These are phyloP conservation scores for Bombus haemorrhoidalis DNA, from an alignment of 1,140 invertebrate genomes.

Conservation along the genomic window DNA sequence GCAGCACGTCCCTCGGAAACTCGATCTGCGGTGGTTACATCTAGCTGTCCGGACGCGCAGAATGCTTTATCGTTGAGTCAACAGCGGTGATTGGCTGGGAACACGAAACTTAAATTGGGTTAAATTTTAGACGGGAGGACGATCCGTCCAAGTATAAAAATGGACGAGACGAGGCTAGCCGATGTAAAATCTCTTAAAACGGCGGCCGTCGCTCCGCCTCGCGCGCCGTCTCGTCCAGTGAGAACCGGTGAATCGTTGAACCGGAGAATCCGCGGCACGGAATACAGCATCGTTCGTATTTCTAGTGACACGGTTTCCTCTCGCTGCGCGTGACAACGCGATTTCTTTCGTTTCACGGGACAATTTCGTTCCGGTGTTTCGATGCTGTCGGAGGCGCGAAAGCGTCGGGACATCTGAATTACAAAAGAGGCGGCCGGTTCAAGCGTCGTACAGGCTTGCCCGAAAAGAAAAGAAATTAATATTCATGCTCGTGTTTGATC, in stretches of 20 bases:
- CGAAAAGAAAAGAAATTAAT: conserved; percentile 5
- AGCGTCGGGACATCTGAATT: conserved; percentile 27
- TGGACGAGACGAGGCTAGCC: not conserved
- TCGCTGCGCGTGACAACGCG: not conserved
- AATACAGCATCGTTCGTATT: too few species aligned
- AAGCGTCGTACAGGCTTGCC: not conserved
- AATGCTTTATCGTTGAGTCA: conserved; percentile 69
- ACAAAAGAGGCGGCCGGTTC: conserved; percentile 13
- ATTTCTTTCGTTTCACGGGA: not conserved
- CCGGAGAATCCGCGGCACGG: too few species aligned
- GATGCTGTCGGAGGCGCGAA: not conserved
- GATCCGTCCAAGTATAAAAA: conserved; percentile 37
- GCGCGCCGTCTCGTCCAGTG: too few species aligned
- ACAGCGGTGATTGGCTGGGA: conserved; percentile 67
- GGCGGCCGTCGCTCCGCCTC: too few species aligned
- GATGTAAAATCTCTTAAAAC: not conserved
- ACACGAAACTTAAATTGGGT: conserved; percentile 70
- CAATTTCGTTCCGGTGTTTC: not conserved
- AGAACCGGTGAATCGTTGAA: not conserved
- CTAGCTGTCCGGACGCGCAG: conserved; percentile 47
- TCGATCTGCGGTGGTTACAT: conserved; percentile 64
- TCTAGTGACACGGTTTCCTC: not conserved
- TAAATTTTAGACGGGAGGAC: conserved; percentile 64
- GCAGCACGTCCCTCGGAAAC: conserved; percentile 63
- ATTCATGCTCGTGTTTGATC: conserved; percentile 41